Evolutionary conservation across 2,113 vertebrate species (phyloP).

Genomic region (Syrrhaptes paradoxus): DNA sequence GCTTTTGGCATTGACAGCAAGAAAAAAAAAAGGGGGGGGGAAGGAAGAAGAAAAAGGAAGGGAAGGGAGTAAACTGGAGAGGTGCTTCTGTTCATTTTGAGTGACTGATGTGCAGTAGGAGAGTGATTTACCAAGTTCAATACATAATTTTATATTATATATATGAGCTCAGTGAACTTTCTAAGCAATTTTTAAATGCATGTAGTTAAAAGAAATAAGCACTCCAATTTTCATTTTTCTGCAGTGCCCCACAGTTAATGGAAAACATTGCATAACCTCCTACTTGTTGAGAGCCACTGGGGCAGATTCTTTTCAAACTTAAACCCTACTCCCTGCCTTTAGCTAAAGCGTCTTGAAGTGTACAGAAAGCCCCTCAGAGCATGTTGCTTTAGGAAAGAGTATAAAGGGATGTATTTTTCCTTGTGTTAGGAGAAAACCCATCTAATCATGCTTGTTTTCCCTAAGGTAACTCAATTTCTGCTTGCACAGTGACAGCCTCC

Average conservation of each 20-base stretch:
- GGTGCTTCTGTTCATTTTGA: neutral
- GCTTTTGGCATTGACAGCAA: neutral
- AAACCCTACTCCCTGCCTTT: neutral
- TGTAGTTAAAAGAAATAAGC: neutral
- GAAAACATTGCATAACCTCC: neutral
- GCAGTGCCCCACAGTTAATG: neutral
- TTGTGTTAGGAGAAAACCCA: neutral
- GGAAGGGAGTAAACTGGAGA: neutral
- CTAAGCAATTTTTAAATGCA: neutral
- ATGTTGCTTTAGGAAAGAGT: neutral
- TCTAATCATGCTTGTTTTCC: slow-evolving; percentile 16
- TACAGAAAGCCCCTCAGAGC: neutral
- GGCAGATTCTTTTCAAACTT: neutral
- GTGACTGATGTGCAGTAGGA: neutral
- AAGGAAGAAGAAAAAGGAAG: too few relatives aligned
- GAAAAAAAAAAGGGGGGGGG: neutral
- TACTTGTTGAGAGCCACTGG: neutral
- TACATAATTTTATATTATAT: neutral
- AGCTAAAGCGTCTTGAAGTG: neutral
- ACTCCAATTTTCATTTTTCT: neutral
- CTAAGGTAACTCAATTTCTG: neutral
- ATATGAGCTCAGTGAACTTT: neutral
- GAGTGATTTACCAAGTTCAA: neutral
- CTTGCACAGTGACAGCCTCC: neutral
- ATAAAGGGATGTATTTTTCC: neutral